Conservation (phyloP, 37 sponge, comb jelly and placozoan species). For the Lycopodina hypogea region DNA sequence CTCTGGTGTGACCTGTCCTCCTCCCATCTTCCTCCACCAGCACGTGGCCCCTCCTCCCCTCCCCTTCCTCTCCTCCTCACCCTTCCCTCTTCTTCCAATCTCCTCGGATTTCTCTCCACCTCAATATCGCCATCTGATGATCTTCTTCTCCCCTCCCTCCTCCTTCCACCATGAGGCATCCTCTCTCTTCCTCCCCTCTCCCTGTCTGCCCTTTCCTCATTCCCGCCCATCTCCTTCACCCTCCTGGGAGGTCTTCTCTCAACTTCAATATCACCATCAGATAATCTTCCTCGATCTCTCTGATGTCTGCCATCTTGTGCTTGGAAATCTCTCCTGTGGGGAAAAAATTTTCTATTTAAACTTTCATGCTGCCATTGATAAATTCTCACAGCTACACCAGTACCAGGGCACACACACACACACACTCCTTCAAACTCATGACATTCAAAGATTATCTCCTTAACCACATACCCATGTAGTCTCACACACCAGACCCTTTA, state of each 20-base stretch:
- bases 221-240: constrained; percentile 2
- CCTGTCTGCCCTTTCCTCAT: constrained; percentile 5
- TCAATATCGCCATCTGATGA: not conserved
- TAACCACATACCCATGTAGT: too few relatives aligned
- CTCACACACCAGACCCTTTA: too few relatives aligned
- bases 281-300: not conserved
- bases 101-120: not conserved
- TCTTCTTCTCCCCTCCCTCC: not conserved
- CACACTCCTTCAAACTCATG: too few relatives aligned
- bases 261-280: not conserved
- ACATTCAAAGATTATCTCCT: too few relatives aligned
- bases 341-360: not conserved
- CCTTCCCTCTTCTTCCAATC: not conserved
- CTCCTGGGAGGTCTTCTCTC: constrained; percentile 3
- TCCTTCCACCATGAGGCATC: not conserved
- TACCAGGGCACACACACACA: too few relatives aligned
- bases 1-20: too few relatives aligned
- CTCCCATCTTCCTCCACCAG: not conserved
- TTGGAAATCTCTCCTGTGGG: not conserved
- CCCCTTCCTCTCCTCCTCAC: not conserved
- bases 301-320: not conserved
- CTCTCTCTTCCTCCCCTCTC: constrained; percentile 8
- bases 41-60: not conserved
- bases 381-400: not conserved
- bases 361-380: not conserved